Evolutionary conservation across 2,888 invertebrate genomes (phyloP).

Genomic region (Pegoplata infirma): DNA sequence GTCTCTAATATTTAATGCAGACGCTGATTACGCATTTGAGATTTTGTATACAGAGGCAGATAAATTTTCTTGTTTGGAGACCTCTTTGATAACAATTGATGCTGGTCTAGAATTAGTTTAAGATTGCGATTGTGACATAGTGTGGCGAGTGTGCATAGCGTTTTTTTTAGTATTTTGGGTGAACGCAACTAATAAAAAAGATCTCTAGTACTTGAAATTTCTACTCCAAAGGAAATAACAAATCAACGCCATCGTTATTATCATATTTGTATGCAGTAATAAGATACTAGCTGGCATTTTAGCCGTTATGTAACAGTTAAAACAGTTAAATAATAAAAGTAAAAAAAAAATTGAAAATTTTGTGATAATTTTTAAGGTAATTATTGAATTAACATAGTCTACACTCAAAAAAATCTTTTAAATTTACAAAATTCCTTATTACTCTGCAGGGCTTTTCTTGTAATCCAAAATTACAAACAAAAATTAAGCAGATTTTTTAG

Average conservation of each 20-base stretch:
- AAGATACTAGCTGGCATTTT: not conserved
- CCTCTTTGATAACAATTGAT: conserved; percentile 38
- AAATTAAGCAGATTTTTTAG: no score
- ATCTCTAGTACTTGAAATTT: not conserved
- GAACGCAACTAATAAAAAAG: not conserved
- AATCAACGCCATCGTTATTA: not conserved
- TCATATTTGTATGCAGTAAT: not conserved
- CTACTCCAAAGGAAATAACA: conserved; percentile 12
- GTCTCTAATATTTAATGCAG: conserved; percentile 4
- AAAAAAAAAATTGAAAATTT: not conserved
- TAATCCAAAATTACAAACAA: no score
- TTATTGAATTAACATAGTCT: no score
- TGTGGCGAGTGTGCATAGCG: not conserved
- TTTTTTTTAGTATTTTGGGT: not conserved
- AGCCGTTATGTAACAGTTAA: conserved; percentile 24
- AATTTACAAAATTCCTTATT: no score
- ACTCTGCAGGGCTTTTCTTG: no score
- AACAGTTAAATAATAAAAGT: not conserved
- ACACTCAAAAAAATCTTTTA: no score
- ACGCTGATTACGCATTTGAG: conserved; percentile 18
- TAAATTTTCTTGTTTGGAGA: conserved; percentile 3
- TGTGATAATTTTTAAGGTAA: not conserved
- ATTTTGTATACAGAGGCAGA: conserved; percentile 2
- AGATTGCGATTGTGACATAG: conserved; percentile 21
- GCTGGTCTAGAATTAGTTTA: conserved; percentile 35